A percentile compares a stretch with the other conserved stretches of the same genome.
Conservation (phyloP, 2,888 invertebrate genomes). For the Augochlorella aurata region DNA sequence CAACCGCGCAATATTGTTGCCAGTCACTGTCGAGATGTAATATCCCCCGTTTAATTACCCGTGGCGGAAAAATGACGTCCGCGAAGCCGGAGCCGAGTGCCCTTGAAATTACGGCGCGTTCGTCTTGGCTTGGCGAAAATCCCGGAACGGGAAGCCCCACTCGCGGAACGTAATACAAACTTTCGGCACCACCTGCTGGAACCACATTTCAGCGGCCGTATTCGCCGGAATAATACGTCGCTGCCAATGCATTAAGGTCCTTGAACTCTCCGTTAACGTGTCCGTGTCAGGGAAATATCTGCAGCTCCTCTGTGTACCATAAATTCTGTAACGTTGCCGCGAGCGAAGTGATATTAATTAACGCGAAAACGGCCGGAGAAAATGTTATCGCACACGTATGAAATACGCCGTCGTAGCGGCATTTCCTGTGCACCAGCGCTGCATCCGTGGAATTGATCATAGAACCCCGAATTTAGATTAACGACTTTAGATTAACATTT, state of each 20-base stretch:
- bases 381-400: conserved; percentile 42
- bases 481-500: too few relatives aligned
- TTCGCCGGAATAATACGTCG: conserved; percentile 35
- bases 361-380: conserved; percentile 46
- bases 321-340: conserved; percentile 54
- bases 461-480: too few relatives aligned
- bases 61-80: background rate
- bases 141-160: background rate
- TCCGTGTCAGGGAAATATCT: conserved; percentile 36
- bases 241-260: conserved; percentile 40
- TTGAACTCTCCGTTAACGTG: conserved; percentile 24
- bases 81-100: conserved; percentile 2
- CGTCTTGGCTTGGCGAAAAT: conserved; percentile 65
- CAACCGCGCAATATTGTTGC: background rate
- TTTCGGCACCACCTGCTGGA: conserved; percentile 46
- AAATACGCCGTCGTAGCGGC: too few relatives aligned
- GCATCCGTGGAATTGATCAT: too few relatives aligned
- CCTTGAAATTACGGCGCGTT: conserved; percentile 74
- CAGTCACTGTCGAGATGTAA: background rate
- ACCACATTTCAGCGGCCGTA: conserved; percentile 20
- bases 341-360: conserved; percentile 65
- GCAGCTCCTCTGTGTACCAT: conserved; percentile 11
- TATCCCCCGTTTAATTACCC: conserved; percentile 11
- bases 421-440: too few relatives aligned
- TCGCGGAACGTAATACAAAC: conserved; percentile 27